A percentile compares a stretch with the other conserved stretches of the same genome.
Evolutionary conservation across 2,888 invertebrate species (phyloP).

Genomic region (Embidobia sp.): DNA sequence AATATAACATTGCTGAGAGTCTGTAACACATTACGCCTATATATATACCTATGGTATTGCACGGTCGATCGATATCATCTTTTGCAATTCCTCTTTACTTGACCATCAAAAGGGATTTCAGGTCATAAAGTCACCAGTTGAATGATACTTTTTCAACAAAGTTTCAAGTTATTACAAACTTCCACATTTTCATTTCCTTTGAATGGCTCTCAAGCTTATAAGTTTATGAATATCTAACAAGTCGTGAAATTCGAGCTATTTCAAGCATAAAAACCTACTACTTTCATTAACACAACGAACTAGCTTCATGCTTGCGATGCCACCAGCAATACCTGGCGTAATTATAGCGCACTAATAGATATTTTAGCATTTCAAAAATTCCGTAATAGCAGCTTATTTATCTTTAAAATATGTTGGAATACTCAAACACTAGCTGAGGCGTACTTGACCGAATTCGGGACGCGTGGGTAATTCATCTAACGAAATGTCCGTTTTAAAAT

Average conservation of each 20-base stretch:
- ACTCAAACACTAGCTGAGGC: too few species aligned
- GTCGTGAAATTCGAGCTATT: conserved; percentile 11
- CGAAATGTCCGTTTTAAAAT: too few species aligned
- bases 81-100: conserved; percentile 55
- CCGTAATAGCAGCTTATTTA: too few species aligned
- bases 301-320: too few species aligned
- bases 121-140: conserved; percentile 67
- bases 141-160: conserved; percentile 33
- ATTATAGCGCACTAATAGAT: too few species aligned
- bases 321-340: too few species aligned
- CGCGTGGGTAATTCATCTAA: too few species aligned
- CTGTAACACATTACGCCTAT: conserved; percentile 27
- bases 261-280: conserved; percentile 8
- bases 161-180: conserved; percentile 6
- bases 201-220: conserved; percentile 4
- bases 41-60: conserved; percentile 44
- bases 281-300: too few species aligned
- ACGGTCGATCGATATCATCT: conserved; percentile 60
- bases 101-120: conserved; percentile 61
- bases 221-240: conserved; percentile 2
- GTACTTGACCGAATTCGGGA: too few species aligned
- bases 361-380: too few species aligned
- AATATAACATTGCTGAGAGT: too few species aligned
- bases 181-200: conserved; percentile 10
- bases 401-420: too few species aligned